A percentile compares a stretch with the other conserved stretches of the same genome.
Conservation (phyloP, 2,888 invertebrate species). For the Polyommatus iphigenia region DNA sequence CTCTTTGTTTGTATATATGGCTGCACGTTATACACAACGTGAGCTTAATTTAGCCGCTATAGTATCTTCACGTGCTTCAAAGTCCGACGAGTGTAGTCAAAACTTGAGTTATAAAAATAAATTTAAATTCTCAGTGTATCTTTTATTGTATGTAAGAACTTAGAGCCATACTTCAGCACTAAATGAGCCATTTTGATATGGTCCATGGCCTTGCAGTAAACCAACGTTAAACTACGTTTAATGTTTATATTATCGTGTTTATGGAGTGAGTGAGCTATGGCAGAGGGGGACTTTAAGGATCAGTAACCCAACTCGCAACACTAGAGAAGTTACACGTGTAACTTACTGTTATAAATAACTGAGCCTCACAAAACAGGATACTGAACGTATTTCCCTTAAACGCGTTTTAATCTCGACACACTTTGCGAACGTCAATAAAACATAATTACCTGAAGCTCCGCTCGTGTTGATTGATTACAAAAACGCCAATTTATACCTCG, state of each 20-base stretch:
- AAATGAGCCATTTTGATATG: too few species aligned
- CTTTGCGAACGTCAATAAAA: slow-evolving; percentile 1
- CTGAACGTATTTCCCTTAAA: neutral
- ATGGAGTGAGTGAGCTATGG: too few species aligned
- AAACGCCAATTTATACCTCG: slow-evolving; percentile 40
- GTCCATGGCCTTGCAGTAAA: too few species aligned
- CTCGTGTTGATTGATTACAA: slow-evolving; percentile 49
- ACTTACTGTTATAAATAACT: neutral
- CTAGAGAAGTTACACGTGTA: too few species aligned
- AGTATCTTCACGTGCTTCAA: neutral
- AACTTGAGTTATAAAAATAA: neutral
- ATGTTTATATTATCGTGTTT: too few species aligned
- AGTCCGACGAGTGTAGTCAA: neutral
- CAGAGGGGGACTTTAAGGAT: too few species aligned
- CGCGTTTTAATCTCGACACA: neutral
- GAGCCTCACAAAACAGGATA: neutral
- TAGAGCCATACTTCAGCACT: too few species aligned
- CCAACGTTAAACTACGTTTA: too few species aligned
- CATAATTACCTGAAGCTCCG: slow-evolving; percentile 38
- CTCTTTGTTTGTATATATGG: slow-evolving; percentile 35
- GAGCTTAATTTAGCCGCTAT: slow-evolving; percentile 16
- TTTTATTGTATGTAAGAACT: neutral
- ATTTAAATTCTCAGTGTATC: neutral
- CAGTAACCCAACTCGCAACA: too few species aligned
- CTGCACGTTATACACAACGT: neutral